phyloP scores from a whole-genome alignment of 2,888 invertebrate genomes.

The Ethmia dodecea region DNA sequence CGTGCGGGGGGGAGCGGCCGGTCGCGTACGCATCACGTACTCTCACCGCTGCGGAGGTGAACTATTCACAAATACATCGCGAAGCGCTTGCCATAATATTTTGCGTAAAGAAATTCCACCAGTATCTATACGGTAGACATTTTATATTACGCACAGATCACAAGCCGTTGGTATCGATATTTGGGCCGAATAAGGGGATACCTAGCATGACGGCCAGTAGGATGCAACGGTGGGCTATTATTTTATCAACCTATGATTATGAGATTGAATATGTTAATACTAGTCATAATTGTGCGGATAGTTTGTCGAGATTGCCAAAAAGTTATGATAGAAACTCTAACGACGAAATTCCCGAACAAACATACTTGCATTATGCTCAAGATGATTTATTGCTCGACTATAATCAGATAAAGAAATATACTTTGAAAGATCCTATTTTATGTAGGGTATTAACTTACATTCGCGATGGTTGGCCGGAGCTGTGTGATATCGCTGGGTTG shows the following conservation, averaged over 20 bases:
- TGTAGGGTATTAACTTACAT: too few relatives aligned
- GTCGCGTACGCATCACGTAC: constrained; percentile 9
- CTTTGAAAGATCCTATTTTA: too few relatives aligned
- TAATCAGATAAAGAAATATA: too few relatives aligned
- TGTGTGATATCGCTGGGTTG: too few relatives aligned
- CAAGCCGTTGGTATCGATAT: constrained; percentile 8
- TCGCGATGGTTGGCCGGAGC: too few relatives aligned
- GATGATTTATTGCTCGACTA: too few relatives aligned
- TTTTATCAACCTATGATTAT: constrained; percentile 9
- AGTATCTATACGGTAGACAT: constrained; percentile 10
- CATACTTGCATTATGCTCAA: too few relatives aligned
- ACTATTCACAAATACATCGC: neutral
- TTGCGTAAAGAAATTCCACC: constrained; percentile 7
- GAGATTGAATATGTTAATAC: constrained; percentile 7
- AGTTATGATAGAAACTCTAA: too few relatives aligned
- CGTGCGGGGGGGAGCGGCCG: constrained; percentile 1
- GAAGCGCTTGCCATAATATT: constrained; percentile 8
- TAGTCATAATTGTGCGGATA: constrained; percentile 4
- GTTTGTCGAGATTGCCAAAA: neutral
- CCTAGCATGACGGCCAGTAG: constrained; percentile 7
- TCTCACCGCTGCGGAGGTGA: constrained; percentile 3
- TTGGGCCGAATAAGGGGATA: constrained; percentile 5
- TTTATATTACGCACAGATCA: constrained; percentile 9
- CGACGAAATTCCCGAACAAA: too few relatives aligned
- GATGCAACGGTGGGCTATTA: constrained; percentile 11